These are phyloP conservation scores for Fistularia commersonii DNA, from an alignment of 2,797 vertebrate species.

Conservation along the genomic window DNA sequence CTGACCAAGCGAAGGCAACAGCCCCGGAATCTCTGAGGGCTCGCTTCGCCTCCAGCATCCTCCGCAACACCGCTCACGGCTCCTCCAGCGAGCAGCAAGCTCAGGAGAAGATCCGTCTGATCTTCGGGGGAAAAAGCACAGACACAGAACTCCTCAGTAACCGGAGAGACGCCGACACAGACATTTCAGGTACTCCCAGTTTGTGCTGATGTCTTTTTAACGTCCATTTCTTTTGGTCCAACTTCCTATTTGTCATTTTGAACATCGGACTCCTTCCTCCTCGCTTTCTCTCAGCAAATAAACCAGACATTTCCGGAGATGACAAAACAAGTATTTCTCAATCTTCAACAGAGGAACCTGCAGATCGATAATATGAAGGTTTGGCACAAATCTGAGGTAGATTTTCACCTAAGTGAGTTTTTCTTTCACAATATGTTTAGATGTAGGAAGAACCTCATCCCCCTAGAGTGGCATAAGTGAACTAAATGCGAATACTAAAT, in stretches of 20 bases:
- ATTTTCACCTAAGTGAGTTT: too few relatives aligned
- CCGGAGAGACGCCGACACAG: slow-evolving; percentile 24
- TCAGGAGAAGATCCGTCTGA: slow-evolving; percentile 60
- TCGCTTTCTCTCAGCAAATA: not conserved
- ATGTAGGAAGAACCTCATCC: too few relatives aligned
- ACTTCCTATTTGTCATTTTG: not conserved
- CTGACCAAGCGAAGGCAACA: slow-evolving; percentile 71
- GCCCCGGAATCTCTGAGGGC: slow-evolving; percentile 82
- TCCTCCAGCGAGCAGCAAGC: slow-evolving; percentile 76
- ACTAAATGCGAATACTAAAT: too few relatives aligned
- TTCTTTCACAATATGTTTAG: too few relatives aligned
- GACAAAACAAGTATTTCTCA: slow-evolving; percentile 40
- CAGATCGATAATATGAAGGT: slow-evolving; percentile 37
- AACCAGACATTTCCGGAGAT: slow-evolving; percentile 22
- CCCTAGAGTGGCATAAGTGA: too few relatives aligned
- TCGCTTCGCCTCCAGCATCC: slow-evolving; percentile 77
- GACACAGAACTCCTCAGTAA: slow-evolving; percentile 32
- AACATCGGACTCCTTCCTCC: too few relatives aligned
- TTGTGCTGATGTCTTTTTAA: slow-evolving; percentile 4
- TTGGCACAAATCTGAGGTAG: not conserved
- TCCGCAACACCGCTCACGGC: slow-evolving; percentile 86
- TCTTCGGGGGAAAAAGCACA: slow-evolving; percentile 69
- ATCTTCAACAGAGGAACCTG: slow-evolving; percentile 22
- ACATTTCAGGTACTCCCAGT: not conserved
- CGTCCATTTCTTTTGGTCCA: not conserved